Evolutionary conservation across 2,113 vertebrate genomes (phyloP).

Genomic region (Aplodontia rufa): DNA sequence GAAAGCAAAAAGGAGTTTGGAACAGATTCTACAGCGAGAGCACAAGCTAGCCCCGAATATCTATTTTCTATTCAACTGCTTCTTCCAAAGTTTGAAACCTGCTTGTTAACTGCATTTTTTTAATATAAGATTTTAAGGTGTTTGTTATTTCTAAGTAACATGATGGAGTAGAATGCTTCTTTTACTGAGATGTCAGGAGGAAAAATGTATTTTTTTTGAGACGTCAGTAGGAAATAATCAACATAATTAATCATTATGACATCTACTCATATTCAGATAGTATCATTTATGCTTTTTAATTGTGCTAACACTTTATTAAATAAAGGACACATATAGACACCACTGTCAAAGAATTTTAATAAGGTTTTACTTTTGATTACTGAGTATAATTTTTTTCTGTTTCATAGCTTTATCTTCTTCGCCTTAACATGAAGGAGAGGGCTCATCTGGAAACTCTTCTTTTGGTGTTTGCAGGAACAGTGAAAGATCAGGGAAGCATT

Average conservation of each 20-base stretch:
- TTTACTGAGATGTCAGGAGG: constrained; percentile 34
- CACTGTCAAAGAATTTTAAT: not conserved
- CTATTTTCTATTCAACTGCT: constrained; percentile 49
- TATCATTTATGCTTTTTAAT: constrained; percentile 47
- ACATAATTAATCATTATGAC: constrained; percentile 56
- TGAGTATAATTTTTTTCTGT: not conserved
- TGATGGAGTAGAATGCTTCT: not conserved
- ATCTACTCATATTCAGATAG: constrained; percentile 42
- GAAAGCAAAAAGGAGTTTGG: constrained; percentile 29
- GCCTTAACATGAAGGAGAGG: not conserved
- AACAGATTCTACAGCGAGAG: constrained; percentile 18
- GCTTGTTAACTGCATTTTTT: constrained; percentile 53
- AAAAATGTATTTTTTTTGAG: not conserved
- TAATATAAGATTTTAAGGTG: constrained; percentile 45
- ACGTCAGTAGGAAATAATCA: constrained; percentile 29
- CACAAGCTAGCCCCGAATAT: not conserved
- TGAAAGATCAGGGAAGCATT: not conserved
- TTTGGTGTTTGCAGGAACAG: not conserved
- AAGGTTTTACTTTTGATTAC: constrained; percentile 15
- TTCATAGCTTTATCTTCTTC: not conserved
- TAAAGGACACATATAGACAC: not conserved
- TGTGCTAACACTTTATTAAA: constrained; percentile 34
- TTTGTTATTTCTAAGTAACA: constrained; percentile 53
- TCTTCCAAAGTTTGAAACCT: constrained; percentile 67
- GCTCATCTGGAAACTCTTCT: not conserved